Evolutionary conservation across 2,888 invertebrate species (phyloP).

Genomic region (Scaptomyza reducta): DNA sequence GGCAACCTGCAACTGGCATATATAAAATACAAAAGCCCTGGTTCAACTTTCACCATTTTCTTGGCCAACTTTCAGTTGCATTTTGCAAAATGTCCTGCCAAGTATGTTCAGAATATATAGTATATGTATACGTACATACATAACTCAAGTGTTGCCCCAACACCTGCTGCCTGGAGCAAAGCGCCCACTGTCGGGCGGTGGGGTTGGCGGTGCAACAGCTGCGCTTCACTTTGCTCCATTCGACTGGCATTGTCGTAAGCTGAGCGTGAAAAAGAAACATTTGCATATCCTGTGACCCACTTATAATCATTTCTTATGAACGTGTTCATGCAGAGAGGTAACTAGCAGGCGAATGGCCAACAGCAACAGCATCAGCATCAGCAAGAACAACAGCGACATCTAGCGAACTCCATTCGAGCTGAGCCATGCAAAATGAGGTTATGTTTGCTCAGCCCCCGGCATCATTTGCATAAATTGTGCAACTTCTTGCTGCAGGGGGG

Average conservation of each 20-base stretch:
- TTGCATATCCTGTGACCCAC: constrained; percentile 82
- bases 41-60: constrained; percentile 77
- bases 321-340: constrained; percentile 46
- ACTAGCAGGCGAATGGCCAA: constrained; percentile 45
- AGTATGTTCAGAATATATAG: constrained; percentile 38
- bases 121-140: constrained; percentile 22
- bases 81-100: constrained; percentile 73
- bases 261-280: constrained; percentile 76
- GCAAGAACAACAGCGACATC: constrained; percentile 43
- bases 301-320: constrained; percentile 79
- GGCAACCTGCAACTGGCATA: constrained; percentile 45
- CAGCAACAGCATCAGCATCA: constrained; percentile 21
- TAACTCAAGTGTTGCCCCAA: constrained; percentile 61
- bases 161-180: constrained; percentile 27
- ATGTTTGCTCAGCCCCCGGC: constrained; percentile 65
- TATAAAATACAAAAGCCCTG: constrained; percentile 62
- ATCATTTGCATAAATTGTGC: constrained; percentile 73
- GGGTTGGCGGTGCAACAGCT: constrained; percentile 38
- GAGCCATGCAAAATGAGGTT: constrained; percentile 69
- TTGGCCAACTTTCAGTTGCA: constrained; percentile 75
- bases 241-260: constrained; percentile 63
- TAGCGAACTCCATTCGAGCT: constrained; percentile 48
- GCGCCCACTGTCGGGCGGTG: constrained; percentile 37
- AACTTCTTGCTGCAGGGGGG: not conserved
- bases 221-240: constrained; percentile 19